Evolutionary conservation across 2,797 vertebrate genomes (phyloP).

Genomic region (Chrysocyon brachyurus): DNA sequence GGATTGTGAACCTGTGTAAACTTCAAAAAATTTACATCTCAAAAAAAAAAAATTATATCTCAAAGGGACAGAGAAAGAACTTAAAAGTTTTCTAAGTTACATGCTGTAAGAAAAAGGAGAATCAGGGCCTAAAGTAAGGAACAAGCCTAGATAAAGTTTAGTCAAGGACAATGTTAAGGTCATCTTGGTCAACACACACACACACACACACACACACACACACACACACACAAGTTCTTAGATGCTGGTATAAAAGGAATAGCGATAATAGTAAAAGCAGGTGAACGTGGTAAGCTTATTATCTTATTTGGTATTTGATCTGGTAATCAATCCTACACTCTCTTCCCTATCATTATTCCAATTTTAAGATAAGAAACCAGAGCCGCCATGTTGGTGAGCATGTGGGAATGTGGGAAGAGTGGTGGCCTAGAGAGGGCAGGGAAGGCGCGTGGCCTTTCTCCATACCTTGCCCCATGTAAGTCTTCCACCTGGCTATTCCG

Average conservation of each 20-base stretch:
- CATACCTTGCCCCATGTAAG: not conserved
- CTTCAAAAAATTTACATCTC: not conserved
- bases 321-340: not conserved
- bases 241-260: not conserved
- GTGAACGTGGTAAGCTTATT: not conserved
- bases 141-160: not conserved
- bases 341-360: not conserved
- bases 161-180: not conserved
- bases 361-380: not conserved
- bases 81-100: not conserved
- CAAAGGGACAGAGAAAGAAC: not conserved
- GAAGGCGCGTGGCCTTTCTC: not conserved
- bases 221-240: not conserved
- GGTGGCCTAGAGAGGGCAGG: not conserved
- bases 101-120: not conserved
- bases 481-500: not conserved
- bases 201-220: not conserved
- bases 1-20: not conserved
- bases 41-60: constrained; percentile 4
- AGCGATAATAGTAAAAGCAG: too few species aligned
- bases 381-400: not conserved
- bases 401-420: not conserved
- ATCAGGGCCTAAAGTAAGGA: not conserved
- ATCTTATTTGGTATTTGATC: not conserved
- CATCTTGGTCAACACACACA: not conserved